phyloP scores from a whole-genome alignment of 2,888 invertebrate genomes.

The Netelia virgata region DNA sequence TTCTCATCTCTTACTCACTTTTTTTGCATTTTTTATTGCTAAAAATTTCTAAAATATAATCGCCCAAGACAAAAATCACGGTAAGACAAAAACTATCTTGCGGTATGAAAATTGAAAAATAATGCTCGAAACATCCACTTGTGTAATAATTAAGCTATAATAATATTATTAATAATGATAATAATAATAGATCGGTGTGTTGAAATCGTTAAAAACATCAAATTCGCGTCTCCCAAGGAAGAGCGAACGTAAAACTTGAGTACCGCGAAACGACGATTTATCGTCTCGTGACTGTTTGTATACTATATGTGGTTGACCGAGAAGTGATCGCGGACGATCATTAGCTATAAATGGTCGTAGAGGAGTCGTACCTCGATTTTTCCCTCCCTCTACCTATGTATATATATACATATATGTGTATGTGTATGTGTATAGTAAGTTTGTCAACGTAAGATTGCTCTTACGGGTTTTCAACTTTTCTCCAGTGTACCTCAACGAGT shows the following conservation, averaged over 20 bases:
- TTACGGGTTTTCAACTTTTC: conserved; percentile 48
- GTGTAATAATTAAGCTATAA: conserved; percentile 32
- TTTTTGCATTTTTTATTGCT: background rate
- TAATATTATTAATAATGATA: conserved; percentile 41
- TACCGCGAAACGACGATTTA: conserved; percentile 41
- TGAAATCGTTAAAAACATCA: conserved; percentile 22
- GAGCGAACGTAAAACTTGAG: conserved; percentile 21
- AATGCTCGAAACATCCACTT: conserved; percentile 32
- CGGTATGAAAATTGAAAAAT: conserved; percentile 17
- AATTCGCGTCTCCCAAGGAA: background rate
- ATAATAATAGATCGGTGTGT: conserved; percentile 30
- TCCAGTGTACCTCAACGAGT: conserved; percentile 8
- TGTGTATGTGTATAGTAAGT: too few relatives aligned
- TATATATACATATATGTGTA: too few relatives aligned
- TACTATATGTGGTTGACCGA: background rate
- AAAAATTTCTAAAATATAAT: background rate
- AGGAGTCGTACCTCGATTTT: conserved; percentile 45
- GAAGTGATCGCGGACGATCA: conserved; percentile 43
- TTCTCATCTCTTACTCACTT: background rate
- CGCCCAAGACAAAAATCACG: background rate
- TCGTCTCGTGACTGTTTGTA: background rate
- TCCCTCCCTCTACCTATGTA: too few relatives aligned
- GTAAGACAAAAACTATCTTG: conserved; percentile 56
- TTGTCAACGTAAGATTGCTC: background rate
- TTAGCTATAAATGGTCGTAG: conserved; percentile 48